Percentiles rank a stretch among this genome's conserved stretches.
These are phyloP conservation scores for Drosophila pseudotalamancana DNA, from an alignment of 2,888 invertebrate genomes.

Conservation along the genomic window DNA sequence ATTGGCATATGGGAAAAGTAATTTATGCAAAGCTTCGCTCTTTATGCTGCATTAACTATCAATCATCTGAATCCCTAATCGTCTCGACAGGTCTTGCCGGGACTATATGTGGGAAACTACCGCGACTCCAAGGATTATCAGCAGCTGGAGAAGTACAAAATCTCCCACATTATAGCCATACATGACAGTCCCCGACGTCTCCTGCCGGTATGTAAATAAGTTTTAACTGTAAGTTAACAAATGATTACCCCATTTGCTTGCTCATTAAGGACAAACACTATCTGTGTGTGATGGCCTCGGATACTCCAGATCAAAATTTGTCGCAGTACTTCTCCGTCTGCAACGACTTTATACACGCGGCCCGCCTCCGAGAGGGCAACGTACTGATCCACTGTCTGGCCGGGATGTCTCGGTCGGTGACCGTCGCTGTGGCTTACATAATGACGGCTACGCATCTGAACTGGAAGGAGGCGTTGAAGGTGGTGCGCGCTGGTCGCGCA, in stretches of 20 bases:
- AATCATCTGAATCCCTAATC: no score
- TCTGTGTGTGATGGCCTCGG: conserved; percentile 97
- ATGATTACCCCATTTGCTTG: no score
- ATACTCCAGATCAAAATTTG: conserved; percentile 96
- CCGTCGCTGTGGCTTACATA: conserved; percentile 97
- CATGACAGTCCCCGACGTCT: conserved; percentile 96
- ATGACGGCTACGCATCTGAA: conserved; percentile 96
- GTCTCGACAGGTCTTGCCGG: conserved; percentile 92
- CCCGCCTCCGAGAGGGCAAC: conserved; percentile 94
- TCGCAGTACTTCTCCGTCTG: conserved; percentile 96
- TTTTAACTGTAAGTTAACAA: no score
- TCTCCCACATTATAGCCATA: conserved; percentile 97
- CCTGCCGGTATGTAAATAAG: conserved; percentile 88
- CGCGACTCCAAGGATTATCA: conserved; percentile 96
- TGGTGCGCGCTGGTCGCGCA: conserved; percentile 94
- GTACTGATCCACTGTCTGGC: conserved; percentile 98
- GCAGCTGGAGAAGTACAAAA: conserved; percentile 94
- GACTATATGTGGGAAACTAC: conserved; percentile 97
- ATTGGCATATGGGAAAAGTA: conserved; percentile 79
- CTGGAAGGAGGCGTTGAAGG: conserved; percentile 97
- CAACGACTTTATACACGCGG: conserved; percentile 98
- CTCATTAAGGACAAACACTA: conserved; percentile 95
- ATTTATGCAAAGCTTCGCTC: background rate
- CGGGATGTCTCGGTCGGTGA: conserved; percentile 98
- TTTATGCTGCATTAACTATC: background rate